These are phyloP conservation scores for Mixornis gularis DNA, from an alignment of 2,113 vertebrate species.

Conservation along the genomic window DNA sequence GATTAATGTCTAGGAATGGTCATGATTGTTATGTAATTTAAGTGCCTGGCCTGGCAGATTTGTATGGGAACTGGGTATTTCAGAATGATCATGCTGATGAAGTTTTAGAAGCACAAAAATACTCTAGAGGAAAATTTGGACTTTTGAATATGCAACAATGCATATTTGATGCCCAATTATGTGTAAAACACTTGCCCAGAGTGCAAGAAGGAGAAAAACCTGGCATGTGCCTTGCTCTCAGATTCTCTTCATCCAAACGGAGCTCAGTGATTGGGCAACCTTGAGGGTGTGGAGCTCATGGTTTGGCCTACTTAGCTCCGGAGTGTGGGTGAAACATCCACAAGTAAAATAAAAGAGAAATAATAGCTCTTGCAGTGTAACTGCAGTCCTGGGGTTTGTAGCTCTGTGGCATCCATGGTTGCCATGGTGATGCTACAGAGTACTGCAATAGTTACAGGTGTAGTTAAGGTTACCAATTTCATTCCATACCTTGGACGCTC, in stretches of 20 bases:
- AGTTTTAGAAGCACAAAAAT: neutral
- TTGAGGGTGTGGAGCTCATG: neutral
- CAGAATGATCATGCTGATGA: neutral
- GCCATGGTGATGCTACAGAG: neutral
- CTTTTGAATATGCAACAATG: neutral
- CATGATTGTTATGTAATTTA: rapidly evolving
- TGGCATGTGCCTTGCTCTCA: neutral
- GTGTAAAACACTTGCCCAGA: neutral
- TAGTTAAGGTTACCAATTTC: neutral
- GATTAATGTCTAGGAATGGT: neutral
- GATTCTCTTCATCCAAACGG: neutral
- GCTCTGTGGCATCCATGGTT: neutral
- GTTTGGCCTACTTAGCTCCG: neutral
- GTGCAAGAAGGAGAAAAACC: neutral
- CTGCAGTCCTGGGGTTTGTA: neutral
- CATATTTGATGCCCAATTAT: neutral
- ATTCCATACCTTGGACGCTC: neutral
- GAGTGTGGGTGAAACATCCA: neutral
- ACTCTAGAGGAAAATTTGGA: neutral
- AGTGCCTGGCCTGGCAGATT: neutral
- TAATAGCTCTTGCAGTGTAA: neutral
- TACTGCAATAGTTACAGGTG: neutral
- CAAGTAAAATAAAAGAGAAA: neutral
- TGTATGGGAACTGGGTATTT: neutral
- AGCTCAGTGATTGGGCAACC: rapidly evolving